Conservation (phyloP, 2,797 vertebrate genomes). For the Pelochelys cantorii region DNA sequence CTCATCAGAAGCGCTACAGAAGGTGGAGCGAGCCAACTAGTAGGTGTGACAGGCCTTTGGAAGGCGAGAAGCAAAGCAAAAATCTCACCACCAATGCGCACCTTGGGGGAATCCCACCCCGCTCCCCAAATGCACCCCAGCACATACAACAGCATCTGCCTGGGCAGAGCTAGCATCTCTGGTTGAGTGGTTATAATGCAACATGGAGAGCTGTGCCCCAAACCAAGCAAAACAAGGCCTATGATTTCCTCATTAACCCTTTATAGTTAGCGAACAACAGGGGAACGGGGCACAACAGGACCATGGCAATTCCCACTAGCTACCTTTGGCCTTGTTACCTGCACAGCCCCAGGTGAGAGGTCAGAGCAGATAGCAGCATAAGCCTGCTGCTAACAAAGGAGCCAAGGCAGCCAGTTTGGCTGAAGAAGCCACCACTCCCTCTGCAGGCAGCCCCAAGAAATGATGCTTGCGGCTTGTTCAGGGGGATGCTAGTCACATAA, state of each 20-base stretch:
- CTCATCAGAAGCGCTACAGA: background rate
- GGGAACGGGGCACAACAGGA: accelerated
- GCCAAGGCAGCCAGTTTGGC: background rate
- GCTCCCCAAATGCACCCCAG: background rate
- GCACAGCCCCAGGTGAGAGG: background rate
- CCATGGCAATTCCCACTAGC: background rate
- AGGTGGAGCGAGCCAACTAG: background rate
- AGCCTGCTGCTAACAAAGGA: background rate
- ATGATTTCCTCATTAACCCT: accelerated
- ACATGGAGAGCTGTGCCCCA: background rate
- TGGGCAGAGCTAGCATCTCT: background rate
- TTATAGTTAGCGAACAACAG: accelerated
- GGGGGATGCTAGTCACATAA: accelerated
- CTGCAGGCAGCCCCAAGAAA: accelerated
- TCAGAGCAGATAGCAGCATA: background rate
- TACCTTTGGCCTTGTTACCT: background rate
- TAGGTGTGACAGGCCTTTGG: background rate
- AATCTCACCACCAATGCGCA: background rate
- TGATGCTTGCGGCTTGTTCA: accelerated
- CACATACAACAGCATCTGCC: background rate
- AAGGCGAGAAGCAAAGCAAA: background rate
- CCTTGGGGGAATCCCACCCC: background rate
- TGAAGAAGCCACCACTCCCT: accelerated
- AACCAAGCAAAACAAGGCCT: accelerated
- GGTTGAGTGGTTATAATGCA: background rate